Percentiles rank a stretch among this genome's conserved stretches.
Evolutionary conservation across 1,140 invertebrate genomes (phyloP).

Genomic region (Tetranychus urticae): DNA sequence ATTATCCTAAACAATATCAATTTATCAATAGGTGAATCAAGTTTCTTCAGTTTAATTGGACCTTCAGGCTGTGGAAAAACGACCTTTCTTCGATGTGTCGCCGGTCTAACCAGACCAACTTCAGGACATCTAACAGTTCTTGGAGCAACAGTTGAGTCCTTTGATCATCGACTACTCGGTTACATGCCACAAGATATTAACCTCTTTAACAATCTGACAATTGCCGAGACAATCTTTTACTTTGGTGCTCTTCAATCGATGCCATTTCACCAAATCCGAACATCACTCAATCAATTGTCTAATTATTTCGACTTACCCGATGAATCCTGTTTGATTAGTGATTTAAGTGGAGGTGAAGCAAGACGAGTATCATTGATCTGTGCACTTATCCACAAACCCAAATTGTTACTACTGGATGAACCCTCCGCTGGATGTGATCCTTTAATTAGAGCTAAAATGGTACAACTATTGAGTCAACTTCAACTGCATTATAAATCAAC

Average conservation of each 20-base stretch:
- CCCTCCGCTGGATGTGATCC: conserved; percentile 19
- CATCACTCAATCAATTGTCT: not conserved
- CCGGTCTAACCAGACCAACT: not conserved
- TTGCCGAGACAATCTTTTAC: conserved; percentile 19
- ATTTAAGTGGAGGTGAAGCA: not conserved
- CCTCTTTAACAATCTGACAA: conserved; percentile 14
- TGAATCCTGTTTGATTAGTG: not conserved
- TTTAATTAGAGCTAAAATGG: not conserved
- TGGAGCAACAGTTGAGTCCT: not conserved
- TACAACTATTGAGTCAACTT: not conserved
- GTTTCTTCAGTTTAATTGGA: not conserved
- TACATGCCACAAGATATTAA: conserved; percentile 9
- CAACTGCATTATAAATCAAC: not conserved
- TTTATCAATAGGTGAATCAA: not conserved
- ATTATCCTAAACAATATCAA: not conserved
- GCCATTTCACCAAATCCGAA: conserved; percentile 5
- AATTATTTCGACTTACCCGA: not conserved
- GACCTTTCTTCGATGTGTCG: not conserved
- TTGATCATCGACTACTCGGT: not conserved
- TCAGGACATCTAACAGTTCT: not conserved
- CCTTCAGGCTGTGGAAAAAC: not conserved
- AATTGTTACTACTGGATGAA: not conserved
- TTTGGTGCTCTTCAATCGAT: conserved; percentile 20
- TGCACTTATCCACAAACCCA: not conserved
- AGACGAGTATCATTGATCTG: not conserved